Base-by-base conservation (phyloP, 2,888 invertebrate species). In the Drosophila picticornis region DNA sequence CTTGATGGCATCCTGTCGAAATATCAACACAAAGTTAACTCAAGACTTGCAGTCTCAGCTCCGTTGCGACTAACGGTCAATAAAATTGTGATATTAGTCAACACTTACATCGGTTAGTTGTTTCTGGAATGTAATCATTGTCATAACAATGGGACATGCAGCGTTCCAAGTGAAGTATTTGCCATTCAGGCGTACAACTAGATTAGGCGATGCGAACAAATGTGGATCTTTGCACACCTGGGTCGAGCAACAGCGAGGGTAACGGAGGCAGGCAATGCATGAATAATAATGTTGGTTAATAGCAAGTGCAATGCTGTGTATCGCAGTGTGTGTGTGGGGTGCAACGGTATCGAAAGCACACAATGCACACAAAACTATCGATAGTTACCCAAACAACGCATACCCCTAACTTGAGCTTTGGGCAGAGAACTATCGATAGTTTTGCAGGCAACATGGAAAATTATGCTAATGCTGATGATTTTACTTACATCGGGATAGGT, bases 151-250 rank as follows among this genome's bases (percentile, higher is more conserved):
- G 51, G 99, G 98, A 72, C 97, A 97, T 83, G 99, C 99, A 83
- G 96, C 96, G 82, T 96, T 95, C 98, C 98, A 99, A 90, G 96
- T 97, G 94, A 97, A 96, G 94, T 96, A 97, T 94, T 98, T 97
- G 87, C 96, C 96, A 91, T 96, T 96, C 75, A 98, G 95, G 90
- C 97, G 95, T 85, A 98, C 96, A 75, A 98, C 96, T 87, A 98
- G 95, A 91, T 97, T 96, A 50, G 97, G 96, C 91, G 96, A 96
- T 84, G 96, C 95, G 76, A 97, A 95, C 80, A 97, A 92, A 77
- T 95, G 94, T 60, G 97, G 96, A 93, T 97, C 96, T 82, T 95
- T 94, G 91, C 95, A 95, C 77, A 95, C 93, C 93, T 93, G 66
- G 16, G 34, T 19, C 48, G 34, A 51, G 50, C 56, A 66, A 75